A percentile compares a stretch with the other conserved stretches of the same genome.
phyloP scores from a whole-genome alignment of 2,888 invertebrate species.

The Caprella mutica region DNA sequence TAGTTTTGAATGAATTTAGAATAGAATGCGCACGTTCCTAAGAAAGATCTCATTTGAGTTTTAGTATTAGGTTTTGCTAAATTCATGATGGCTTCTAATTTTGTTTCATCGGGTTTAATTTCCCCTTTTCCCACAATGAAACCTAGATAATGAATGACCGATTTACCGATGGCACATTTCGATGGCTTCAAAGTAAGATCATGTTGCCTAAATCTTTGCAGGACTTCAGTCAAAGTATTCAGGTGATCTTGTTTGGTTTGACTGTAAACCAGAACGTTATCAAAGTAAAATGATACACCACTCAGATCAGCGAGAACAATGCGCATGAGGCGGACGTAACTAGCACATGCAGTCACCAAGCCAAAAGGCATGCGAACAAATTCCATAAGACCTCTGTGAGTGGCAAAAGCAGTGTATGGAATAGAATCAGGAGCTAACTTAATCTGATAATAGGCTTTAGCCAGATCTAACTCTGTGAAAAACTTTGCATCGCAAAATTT shows the following conservation, averaged over 20 bases:
- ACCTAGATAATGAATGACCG: conserved; percentile 4
- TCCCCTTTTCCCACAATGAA: neutral
- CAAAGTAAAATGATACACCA: conserved; percentile 8
- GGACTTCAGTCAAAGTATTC: neutral
- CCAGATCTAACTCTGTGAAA: conserved; percentile 12
- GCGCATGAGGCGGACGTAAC: conserved; percentile 9
- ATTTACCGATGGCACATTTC: conserved; percentile 11
- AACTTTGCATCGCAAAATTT: conserved; percentile 6
- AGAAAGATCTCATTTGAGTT: no score
- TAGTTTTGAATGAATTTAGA: no score
- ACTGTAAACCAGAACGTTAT: conserved; percentile 1
- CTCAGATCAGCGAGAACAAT: conserved; percentile 1
- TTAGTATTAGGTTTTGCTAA: no score
- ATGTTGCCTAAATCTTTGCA: conserved; percentile 1
- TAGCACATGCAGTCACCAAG: conserved; percentile 8
- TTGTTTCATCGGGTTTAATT: neutral
- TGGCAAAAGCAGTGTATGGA: conserved; percentile 2
- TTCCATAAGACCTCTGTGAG: conserved; percentile 6
- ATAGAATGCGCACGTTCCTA: no score
- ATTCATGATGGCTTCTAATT: no score
- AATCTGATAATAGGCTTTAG: conserved; percentile 1
- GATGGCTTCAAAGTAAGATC: neutral
- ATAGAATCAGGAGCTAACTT: neutral
- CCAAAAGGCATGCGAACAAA: conserved; percentile 13
- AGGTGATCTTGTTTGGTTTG: neutral